Evolutionary conservation across 2,888 invertebrate species (phyloP).

Genomic region (Nezara viridula): DNA sequence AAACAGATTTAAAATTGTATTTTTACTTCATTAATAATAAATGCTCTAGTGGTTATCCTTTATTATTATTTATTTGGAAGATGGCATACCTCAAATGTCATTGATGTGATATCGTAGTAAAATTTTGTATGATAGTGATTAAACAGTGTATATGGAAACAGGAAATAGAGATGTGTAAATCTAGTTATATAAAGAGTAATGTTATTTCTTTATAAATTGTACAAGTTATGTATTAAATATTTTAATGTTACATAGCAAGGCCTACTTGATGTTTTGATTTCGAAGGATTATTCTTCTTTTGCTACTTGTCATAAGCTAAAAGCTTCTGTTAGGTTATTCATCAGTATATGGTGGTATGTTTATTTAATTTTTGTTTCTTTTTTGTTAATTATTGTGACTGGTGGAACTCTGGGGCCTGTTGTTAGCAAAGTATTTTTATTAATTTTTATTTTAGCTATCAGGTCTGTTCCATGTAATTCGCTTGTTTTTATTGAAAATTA

Average conservation of each 20-base stretch:
- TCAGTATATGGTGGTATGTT: not conserved
- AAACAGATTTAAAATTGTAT: slow-evolving; percentile 21
- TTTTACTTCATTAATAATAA: slow-evolving; percentile 13
- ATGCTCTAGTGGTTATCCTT: slow-evolving; percentile 18
- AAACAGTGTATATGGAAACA: not conserved
- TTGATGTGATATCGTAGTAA: slow-evolving; percentile 33
- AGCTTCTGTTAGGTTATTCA: no score
- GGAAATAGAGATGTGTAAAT: slow-evolving; percentile 18
- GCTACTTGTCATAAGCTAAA: not conserved
- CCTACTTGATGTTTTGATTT: not conserved
- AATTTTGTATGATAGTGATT: slow-evolving; percentile 39
- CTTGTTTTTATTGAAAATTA: not conserved
- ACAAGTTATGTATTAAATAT: slow-evolving; percentile 14
- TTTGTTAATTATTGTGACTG: not conserved
- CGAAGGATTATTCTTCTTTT: not conserved
- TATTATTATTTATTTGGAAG: slow-evolving; percentile 24
- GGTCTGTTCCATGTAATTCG: not conserved
- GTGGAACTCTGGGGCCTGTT: not conserved
- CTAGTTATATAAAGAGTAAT: slow-evolving; percentile 8
- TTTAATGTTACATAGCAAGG: slow-evolving; percentile 11
- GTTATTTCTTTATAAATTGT: slow-evolving; percentile 21
- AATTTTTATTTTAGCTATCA: not conserved
- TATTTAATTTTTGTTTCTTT: not conserved
- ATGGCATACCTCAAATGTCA: slow-evolving; percentile 29
- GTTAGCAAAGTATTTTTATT: not conserved